A percentile compares a stretch with the other conserved stretches of the same genome.
Evolutionary conservation across 37 sponge, comb jelly and placozoan species (phyloP).

Genomic region (Cliona cf. orientalis): DNA sequence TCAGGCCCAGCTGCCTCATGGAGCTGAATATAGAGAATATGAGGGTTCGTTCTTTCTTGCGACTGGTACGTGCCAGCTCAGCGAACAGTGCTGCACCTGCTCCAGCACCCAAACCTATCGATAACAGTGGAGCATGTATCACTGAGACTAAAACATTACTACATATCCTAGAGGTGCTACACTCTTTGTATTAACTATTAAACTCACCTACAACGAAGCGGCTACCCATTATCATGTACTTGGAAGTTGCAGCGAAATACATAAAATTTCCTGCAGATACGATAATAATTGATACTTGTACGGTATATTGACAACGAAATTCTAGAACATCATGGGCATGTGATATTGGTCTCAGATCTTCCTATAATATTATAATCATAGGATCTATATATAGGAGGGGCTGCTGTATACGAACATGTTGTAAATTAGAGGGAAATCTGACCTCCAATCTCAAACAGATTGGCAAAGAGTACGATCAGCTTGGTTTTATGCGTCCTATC

Average conservation of each 20-base stretch:
- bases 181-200: not conserved
- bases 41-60: constrained; percentile 68
- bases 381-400: not conserved
- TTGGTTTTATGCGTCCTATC: constrained; percentile 77
- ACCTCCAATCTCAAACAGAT: constrained; percentile 91
- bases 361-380: not conserved
- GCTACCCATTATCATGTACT: constrained; percentile 82
- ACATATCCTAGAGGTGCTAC: not conserved
- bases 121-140: too few species aligned
- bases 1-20: constrained; percentile 74
- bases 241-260: constrained; percentile 80
- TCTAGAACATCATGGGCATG: too few species aligned
- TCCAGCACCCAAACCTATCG: constrained; percentile 80
- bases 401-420: too few species aligned
- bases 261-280: constrained; percentile 74
- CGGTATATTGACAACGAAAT: not conserved
- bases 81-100: constrained; percentile 88
- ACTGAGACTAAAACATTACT: not conserved
- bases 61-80: constrained; percentile 75
- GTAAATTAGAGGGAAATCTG: not conserved
- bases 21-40: constrained; percentile 76
- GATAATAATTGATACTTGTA: not conserved
- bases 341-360: too few species aligned
- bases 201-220: constrained; percentile 61
- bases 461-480: constrained; percentile 62